Conservation (phyloP, 2,888 invertebrate genomes). For the Ectemnius cavifrons region DNA sequence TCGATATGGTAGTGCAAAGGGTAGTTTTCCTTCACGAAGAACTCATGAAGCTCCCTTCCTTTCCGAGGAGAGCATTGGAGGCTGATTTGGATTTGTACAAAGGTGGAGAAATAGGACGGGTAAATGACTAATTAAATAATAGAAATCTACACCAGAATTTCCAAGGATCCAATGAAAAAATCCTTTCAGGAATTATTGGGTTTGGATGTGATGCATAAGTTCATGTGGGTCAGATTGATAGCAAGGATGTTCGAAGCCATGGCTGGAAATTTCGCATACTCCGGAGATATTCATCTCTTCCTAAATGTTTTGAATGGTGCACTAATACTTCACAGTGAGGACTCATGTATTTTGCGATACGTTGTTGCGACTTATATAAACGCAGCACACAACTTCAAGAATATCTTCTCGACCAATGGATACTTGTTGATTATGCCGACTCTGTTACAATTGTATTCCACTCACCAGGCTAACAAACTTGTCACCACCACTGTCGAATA, state of each 20-base stretch:
- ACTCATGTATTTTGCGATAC: constrained; percentile 95
- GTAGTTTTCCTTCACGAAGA: constrained; percentile 99
- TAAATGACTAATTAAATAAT: constrained; percentile 66
- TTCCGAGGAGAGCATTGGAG: constrained; percentile 98
- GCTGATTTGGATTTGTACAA: constrained; percentile 96
- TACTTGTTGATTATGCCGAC: constrained; percentile 99
- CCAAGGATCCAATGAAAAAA: background rate
- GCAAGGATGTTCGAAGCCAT: constrained; percentile 98
- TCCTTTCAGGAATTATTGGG: constrained; percentile 87
- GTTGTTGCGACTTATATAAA: constrained; percentile 99
- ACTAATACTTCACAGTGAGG: constrained; percentile 97
- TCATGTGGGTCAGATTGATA: constrained; percentile 98
- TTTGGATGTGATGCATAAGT: constrained; percentile 97
- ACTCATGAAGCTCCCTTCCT: constrained; percentile 98
- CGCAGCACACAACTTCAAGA: constrained; percentile 98
- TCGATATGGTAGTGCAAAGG: constrained; percentile 97
- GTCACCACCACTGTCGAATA: constrained; percentile 98
- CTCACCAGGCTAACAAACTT: constrained; percentile 97
- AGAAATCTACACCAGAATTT: background rate
- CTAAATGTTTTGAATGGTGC: constrained; percentile 98
- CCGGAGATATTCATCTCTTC: constrained; percentile 97
- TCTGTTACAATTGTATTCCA: constrained; percentile 96
- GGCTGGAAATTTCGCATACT: constrained; percentile 98
- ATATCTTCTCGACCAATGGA: constrained; percentile 98
- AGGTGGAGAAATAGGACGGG: constrained; percentile 93